Evolutionary conservation across 1,140 invertebrate species (phyloP), one percentile per base, ranked within the genome.

Genomic region (Bombus haemorrhoidalis): DNA sequence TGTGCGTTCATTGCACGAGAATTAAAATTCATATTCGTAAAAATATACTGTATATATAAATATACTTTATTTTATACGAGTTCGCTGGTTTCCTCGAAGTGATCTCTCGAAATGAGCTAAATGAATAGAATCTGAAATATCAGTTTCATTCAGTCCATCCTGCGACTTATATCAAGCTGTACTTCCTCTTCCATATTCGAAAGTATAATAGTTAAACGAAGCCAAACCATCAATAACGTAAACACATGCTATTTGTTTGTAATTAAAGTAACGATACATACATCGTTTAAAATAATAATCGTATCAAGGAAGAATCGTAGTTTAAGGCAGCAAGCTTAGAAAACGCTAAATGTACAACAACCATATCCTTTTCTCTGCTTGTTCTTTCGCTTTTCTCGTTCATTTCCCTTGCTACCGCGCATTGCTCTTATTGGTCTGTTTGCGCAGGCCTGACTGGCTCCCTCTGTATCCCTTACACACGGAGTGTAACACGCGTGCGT

Each of bases 401-500:
- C 43, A 62, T 37, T 79, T 59, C 71, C 37, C 39, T 15, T 32
- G 5, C 18, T 12, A 34, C 43, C 41, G 25, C 72, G 28, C 25
- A 4, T 10, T n/a, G 25, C 41, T 78, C 57, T 62, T 78, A 22
- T 64, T 64, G 72, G 79, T 87, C 85, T 86, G 87, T 93, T 91
- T 90, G 82, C 86, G 86, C 90, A 89, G 6, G 77, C 86, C 77
- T 91, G 86, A 86, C 75, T n/a, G 1, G 75, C 90, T 57, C 9
- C 18, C 25, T 62, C 15, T 76, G 25, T 59, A 25, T 76, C 43
- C 22, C 53, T 9, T 72, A 10, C 34, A 39, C 39, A 25, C 2
- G 4, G 57, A 78, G 28, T 41, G 90, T 92, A 89, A 88, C 91
- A 80, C 64, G 91, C 91, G 82, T 90, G 83, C 89, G 76, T n/a